Evolutionary conservation across 2,113 vertebrate species (phyloP), one percentile per base, ranked within the genome.

Genomic region (Elgaria multicarinata): DNA sequence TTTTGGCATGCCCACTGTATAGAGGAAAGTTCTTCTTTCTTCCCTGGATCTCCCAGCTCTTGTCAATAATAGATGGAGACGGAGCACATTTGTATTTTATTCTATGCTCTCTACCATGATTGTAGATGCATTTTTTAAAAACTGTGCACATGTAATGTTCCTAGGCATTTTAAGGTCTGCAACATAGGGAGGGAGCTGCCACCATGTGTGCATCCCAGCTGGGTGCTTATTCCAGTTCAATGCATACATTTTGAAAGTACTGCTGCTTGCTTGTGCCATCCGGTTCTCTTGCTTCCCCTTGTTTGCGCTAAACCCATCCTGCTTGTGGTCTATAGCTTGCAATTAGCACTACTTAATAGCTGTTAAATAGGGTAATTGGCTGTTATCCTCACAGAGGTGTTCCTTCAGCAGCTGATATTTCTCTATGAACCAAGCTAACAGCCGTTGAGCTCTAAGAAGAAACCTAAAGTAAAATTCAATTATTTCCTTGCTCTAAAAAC

Each of bases 271-370:
- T 20, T 44, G 6, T 36, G 62, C 88, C 50, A 69, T 75, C 55
- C 89, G 1, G 0, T 58, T 76, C 39, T 53, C 58, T 74, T 83
- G 78, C 76, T 74, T 91, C 81, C 26, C 58, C 91, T 93, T 87
- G 89, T 90, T 92, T 44, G 85, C 88, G 76, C 72, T 90, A 86
- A 90, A 46, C 39, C 79, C 69, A 82, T 80, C 85, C 74, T 64
- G 84, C 64, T 83, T 87, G 85, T 69, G 62, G 76, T 58, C 85
- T 53, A 67, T 85, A 90, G 83, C 71, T 86, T 84, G 88, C 87
- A 89, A 91, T 92, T 93, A 91, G 78, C 87, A 88, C 58, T 18
- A 64, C 22, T 87, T 91, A 81, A 89, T 87, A 89, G 85, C 87
- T 87, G 79, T 76, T 91, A 81, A 89, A 83, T 90, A 87, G 83